These are phyloP conservation scores for Patella pellucida DNA, from an alignment of 2,888 invertebrate genomes.

Conservation along the genomic window DNA sequence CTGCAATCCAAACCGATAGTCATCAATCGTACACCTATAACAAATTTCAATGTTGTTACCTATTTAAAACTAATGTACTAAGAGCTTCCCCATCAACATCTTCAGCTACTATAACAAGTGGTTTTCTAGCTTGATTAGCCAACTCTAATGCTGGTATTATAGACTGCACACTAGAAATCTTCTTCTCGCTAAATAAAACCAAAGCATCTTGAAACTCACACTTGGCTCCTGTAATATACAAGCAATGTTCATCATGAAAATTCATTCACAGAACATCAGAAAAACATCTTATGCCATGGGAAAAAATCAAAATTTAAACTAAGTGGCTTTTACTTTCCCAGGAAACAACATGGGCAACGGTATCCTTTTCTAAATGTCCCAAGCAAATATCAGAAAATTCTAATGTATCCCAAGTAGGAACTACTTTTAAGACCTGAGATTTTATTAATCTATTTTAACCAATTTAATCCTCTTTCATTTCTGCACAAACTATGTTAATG, in stretches of 20 bases:
- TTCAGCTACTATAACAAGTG: constrained; percentile 94
- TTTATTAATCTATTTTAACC: no score
- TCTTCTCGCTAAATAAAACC: constrained; percentile 95
- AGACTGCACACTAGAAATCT: constrained; percentile 95
- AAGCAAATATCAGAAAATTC: no score
- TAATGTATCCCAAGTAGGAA: no score
- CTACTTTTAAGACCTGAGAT: no score
- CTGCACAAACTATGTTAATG: no score
- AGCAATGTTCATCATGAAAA: not conserved
- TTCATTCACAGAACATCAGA: not conserved
- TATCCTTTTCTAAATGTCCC: no score
- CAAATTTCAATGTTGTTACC: constrained; percentile 68
- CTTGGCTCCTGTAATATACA: constrained; percentile 80
- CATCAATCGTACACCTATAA: no score
- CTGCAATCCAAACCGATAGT: no score
- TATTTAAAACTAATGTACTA: constrained; percentile 92
- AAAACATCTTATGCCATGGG: not conserved
- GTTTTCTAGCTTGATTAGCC: constrained; percentile 92
- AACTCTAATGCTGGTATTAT: constrained; percentile 97
- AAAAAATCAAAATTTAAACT: not conserved
- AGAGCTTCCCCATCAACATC: constrained; percentile 96
- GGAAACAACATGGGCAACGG: not conserved
- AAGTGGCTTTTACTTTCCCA: not conserved
- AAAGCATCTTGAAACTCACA: constrained; percentile 98
- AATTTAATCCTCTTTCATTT: no score